Evolutionary conservation across 2,113 vertebrate species (phyloP).

Genomic region (Chloebia gouldiae): DNA sequence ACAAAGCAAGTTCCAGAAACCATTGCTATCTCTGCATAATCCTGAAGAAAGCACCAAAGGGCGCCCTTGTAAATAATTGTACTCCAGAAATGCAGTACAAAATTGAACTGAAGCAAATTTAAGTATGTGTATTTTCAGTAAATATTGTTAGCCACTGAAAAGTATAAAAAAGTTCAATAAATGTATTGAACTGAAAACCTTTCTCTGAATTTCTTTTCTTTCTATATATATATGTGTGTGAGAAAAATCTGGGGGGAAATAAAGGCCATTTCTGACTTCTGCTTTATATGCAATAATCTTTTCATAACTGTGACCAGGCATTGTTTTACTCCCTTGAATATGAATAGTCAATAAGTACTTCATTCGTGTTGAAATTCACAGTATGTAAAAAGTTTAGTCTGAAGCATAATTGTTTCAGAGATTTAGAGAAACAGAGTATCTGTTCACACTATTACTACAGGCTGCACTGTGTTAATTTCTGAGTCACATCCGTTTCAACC

Average conservation of each 20-base stretch:
- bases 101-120: background rate
- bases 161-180: background rate
- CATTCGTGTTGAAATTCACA: conserved; percentile 21
- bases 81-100: background rate
- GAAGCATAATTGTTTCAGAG: background rate
- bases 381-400: background rate
- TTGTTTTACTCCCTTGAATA: conserved; percentile 3
- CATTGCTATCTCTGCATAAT: conserved; percentile 20
- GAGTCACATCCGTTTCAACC: background rate
- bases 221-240: background rate
- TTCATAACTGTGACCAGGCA: background rate
- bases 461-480: background rate
- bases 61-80: background rate
- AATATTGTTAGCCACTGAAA: background rate
- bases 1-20: conserved; percentile 92
- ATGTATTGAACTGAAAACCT: background rate
- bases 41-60: background rate
- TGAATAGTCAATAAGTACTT: background rate
- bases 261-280: background rate
- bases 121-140: background rate
- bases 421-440: background rate
- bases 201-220: background rate
- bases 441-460: background rate
- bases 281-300: background rate
- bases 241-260: background rate